Conservation (phyloP, 2,797 vertebrate genomes). For the Eulemur coronatus region DNA sequence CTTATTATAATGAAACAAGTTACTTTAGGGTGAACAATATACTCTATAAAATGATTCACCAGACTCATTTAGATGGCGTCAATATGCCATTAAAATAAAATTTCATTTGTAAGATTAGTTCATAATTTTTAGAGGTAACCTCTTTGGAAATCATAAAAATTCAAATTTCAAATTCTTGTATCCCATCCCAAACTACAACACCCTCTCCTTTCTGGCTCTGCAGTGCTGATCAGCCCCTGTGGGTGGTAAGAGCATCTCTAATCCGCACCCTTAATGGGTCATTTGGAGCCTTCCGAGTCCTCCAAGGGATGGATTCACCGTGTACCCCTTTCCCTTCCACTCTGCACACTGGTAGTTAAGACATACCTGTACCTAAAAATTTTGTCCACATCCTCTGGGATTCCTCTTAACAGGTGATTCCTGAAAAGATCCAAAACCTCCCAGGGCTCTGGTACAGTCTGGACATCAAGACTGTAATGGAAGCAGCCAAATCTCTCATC, state of each 20-base stretch:
- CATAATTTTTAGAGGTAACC: background rate
- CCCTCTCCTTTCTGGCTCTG: background rate
- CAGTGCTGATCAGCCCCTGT: background rate
- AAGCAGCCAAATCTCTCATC: background rate
- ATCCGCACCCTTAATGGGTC: background rate
- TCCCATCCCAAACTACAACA: background rate
- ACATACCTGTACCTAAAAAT: background rate
- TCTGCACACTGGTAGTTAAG: background rate
- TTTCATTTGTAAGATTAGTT: background rate
- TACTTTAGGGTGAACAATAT: background rate
- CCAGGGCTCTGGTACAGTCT: background rate
- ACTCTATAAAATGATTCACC: background rate
- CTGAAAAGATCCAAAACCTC: background rate
- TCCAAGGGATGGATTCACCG: background rate
- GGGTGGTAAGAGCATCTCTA: background rate
- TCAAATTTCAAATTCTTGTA: background rate
- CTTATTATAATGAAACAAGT: slow-evolving; percentile 16
- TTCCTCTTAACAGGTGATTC: background rate
- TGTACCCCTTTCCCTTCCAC: too few species aligned
- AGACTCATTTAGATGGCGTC: background rate
- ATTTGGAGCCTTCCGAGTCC: background rate
- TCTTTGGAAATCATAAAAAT: background rate
- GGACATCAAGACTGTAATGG: background rate
- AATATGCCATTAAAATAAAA: background rate
- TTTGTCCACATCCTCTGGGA: background rate